Evolutionary conservation across 2,797 vertebrate species (phyloP), one percentile per base, ranked within the genome.

Genomic region (Tenualosa thibaudeaui): DNA sequence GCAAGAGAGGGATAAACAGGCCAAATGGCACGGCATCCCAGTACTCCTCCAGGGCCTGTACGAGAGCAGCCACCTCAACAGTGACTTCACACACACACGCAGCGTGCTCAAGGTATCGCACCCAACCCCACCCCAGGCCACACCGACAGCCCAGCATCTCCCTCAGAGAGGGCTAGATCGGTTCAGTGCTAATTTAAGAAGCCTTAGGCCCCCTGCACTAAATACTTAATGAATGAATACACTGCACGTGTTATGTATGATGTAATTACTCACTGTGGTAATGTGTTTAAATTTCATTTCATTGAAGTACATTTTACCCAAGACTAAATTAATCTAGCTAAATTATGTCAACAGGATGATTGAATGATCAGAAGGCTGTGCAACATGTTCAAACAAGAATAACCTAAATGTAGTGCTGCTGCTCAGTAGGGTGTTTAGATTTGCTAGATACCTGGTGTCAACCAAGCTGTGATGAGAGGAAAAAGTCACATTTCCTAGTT

Each of bases 11-110:
- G 98, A 99, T 90, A 99, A 97, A 90, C 95, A 95, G 58, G 97
- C 97, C 50, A 98, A 98, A 90, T 99, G 98, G 98, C 97, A 98
- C 89, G 97, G 97, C 89, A 98, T 99, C 93, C 98, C 98, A 40
- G 92, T 96, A 81, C 92, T 99, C 84, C 92, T 99, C 88, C 97
- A 97, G 91, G 97, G 96, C 92, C 95, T 99, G 50, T 95, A 98
- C 6, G 94, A 97, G 65, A 97, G 96, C 89, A 99, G 98, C 92
- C 97, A 99, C 89, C 97, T 97, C 62, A 98, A 99, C 94, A 98
- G 97, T 3, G 98, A 99, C 93, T 96, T 99, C 90, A 95, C 94
- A 10, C 96, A 98, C 89, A 98, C 97, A 90, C 97, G 99, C 94
- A 95, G 37, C 40, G 71, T 78, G 71, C 71, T 78, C 37, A 78